Percentiles rank a stretch among this genome's conserved stretches.
These are phyloP conservation scores for Homarus gammarus DNA, from an alignment of 2,888 invertebrate genomes.

Conservation along the genomic window DNA sequence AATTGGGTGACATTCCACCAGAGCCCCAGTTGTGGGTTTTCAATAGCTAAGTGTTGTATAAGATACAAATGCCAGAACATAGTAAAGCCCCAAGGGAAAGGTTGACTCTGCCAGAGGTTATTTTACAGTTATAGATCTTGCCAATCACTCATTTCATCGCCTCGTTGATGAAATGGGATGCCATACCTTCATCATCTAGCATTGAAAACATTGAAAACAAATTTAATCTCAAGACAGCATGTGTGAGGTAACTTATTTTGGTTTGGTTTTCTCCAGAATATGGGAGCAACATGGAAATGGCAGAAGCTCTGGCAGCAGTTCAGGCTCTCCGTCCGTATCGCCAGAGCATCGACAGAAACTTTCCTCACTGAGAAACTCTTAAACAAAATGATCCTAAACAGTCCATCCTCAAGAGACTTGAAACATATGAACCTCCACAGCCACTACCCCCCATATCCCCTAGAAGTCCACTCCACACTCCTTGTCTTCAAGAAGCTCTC, in stretches of 20 bases:
- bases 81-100: no score
- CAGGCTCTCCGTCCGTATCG: slow-evolving; percentile 43
- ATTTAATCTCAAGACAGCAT: no score
- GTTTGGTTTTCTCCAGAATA: slow-evolving; percentile 14
- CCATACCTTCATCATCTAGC: no score
- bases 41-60: no score
- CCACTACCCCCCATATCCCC: slow-evolving; percentile 67
- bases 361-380: neutral
- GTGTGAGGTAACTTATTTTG: neutral
- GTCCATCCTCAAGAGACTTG: slow-evolving; percentile 62
- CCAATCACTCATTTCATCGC: no score
- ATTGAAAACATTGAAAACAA: no score
- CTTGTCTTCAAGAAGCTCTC: slow-evolving; percentile 49
- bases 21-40: no score
- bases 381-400: slow-evolving; percentile 28
- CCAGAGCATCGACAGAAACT: slow-evolving; percentile 17
- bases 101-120: no score
- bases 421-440: slow-evolving; percentile 65
- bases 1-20: no score
- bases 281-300: slow-evolving; percentile 52
- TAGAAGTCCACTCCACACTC: slow-evolving; percentile 43
- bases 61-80: no score
- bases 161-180: no score
- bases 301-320: neutral
- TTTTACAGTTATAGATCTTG: no score